Evolutionary conservation across 1,140 invertebrate genomes (phyloP), one percentile per base, ranked within the genome.

Genomic region (Sesamia nonagrioides): DNA sequence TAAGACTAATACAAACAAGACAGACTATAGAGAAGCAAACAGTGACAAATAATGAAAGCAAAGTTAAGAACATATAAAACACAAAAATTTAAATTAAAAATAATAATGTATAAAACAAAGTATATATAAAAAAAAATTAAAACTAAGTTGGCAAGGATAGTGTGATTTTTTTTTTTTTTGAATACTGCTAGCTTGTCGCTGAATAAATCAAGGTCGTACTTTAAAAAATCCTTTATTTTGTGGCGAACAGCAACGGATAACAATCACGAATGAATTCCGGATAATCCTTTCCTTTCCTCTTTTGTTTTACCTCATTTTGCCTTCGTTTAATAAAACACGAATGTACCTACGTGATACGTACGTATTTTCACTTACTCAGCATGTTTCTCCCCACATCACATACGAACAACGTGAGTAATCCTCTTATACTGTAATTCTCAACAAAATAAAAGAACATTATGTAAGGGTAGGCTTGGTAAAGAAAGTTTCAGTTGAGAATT

Each of bases 361-460:
- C n/a, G n/a, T 52, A 17, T 54, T 54, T 17, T 18, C 17, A 17
- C 50, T 18, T 17, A 54, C 15, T 18, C 50, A 54, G 50, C 50
- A 54, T 54, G n/a, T 54, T 54, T 54, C 2, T 40, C n/a, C 50
- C 50, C 50, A 54, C 17, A 54, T 18, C 2, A 18, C 17, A n/a
- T 54, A 54, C 50, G 50, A n/a, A 52, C 37, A 6, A 40, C 37
- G 37, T 9, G 17, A 17, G 50, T 52, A 52, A 52, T 52, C 50
- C 50, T 52, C 50, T 52, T 52, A 52, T 52, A n/a, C 50, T n/a
- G 50, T 52, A 52, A 54, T 54, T 54, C 17, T n/a, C n/a, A 7
- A 17, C n/a, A 17, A 27, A 54, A 54, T 54, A 54, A 54, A 54
- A 54, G 15, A 54, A 54, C 8, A 2, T 54, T 18, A 54, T 54